These are phyloP conservation scores for Ophthalmolycus amberensis DNA, from an alignment of 2,113 vertebrate genomes.

Conservation along the genomic window DNA sequence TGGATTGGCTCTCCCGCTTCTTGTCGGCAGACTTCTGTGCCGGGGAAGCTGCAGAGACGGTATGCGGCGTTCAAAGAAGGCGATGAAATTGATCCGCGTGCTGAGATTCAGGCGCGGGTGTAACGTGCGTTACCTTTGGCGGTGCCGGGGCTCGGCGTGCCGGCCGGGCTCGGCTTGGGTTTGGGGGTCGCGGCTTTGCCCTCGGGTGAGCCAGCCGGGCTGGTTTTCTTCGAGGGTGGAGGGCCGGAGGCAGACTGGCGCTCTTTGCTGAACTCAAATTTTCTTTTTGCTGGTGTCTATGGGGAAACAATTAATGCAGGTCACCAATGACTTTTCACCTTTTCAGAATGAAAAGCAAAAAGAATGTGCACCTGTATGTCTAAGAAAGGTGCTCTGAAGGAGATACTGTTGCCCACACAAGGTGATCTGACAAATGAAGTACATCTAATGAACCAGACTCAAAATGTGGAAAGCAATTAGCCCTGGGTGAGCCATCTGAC, in stretches of 20 bases:
- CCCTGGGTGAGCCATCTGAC: not conserved
- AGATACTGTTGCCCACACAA: not conserved
- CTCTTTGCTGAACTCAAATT: slow-evolving; percentile 90
- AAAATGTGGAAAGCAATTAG: not conserved
- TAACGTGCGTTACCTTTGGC: slow-evolving; percentile 77
- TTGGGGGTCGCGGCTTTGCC: slow-evolving; percentile 70
- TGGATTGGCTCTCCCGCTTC: slow-evolving; percentile 66
- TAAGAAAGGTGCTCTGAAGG: not conserved
- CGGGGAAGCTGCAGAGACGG: slow-evolving; percentile 52
- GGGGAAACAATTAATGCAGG: not conserved
- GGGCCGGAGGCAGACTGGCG: slow-evolving; percentile 69
- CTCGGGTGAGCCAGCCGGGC: slow-evolving; percentile 69
- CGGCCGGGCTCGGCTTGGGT: slow-evolving; percentile 64
- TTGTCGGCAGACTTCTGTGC: slow-evolving; percentile 66
- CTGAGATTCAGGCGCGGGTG: not conserved
- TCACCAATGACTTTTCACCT: not conserved
- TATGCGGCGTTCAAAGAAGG: not conserved
- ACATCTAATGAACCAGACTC: not conserved
- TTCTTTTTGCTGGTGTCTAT: slow-evolving; percentile 87
- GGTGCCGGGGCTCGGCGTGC: slow-evolving; percentile 62
- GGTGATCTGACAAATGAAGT: not conserved
- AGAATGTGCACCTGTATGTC: not conserved
- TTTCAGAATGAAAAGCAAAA: not conserved
- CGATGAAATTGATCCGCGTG: not conserved
- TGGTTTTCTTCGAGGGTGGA: slow-evolving; percentile 76